phyloP scores from a whole-genome alignment of 2,797 vertebrate genomes.

The Sebastes variabilis region DNA sequence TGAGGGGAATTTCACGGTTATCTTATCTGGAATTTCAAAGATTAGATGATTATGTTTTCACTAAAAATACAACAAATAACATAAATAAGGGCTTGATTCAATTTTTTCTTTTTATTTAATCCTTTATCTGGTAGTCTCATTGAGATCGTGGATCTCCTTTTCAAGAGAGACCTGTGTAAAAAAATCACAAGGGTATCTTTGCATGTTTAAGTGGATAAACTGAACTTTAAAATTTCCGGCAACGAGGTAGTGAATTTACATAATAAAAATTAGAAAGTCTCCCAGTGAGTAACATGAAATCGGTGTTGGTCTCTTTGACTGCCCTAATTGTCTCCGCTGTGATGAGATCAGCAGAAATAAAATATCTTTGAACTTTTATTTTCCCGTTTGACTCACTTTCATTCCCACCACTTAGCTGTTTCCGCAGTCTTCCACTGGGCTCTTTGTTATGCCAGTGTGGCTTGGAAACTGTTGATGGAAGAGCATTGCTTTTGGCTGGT shows the following conservation, averaged over 20 bases:
- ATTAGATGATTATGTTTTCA: neutral
- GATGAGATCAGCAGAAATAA: slow-evolving; percentile 33
- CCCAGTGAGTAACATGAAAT: neutral
- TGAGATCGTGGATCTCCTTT: too few species aligned
- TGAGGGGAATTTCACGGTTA: neutral
- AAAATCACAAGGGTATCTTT: neutral
- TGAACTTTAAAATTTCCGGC: neutral
- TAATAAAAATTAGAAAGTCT: neutral
- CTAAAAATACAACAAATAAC: neutral
- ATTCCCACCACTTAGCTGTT: slow-evolving; percentile 25
- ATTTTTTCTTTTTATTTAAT: neutral
- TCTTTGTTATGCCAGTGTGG: slow-evolving; percentile 34
- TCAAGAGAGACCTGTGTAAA: too few species aligned
- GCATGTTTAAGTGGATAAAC: neutral
- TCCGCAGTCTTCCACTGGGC: slow-evolving; percentile 2
- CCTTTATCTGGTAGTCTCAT: too few species aligned
- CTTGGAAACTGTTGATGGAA: slow-evolving; percentile 39
- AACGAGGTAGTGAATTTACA: neutral
- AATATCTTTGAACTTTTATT: slow-evolving; percentile 23
- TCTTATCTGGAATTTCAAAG: neutral
- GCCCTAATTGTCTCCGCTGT: neutral
- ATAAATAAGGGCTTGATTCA: neutral
- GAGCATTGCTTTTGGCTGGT: slow-evolving; percentile 37
- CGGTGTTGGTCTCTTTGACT: neutral
- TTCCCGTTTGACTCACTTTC: slow-evolving; percentile 35